phyloP scores from a whole-genome alignment of 2,888 invertebrate species.

The Tolmerus cingulatus region DNA sequence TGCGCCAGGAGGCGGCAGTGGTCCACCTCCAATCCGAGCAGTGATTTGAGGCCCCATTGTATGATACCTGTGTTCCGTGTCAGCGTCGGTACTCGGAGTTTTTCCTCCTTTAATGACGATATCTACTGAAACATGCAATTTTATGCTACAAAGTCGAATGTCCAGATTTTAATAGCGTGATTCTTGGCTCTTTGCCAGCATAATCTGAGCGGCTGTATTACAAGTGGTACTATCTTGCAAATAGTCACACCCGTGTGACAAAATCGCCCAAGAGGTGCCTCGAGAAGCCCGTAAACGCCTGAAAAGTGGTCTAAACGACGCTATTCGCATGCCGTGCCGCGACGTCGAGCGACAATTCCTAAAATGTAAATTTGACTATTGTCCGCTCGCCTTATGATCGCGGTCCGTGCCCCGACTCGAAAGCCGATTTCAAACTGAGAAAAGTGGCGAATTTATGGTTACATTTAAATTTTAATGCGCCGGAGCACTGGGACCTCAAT shows the following conservation, averaged over 20 bases:
- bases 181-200: not conserved
- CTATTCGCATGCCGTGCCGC: not conserved
- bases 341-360: not conserved
- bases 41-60: not conserved
- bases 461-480: constrained; percentile 37
- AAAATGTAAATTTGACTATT: constrained; percentile 31
- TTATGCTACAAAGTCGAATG: not conserved
- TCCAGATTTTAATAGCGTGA: not conserved
- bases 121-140: not conserved
- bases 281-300: not conserved
- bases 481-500: constrained; percentile 4
- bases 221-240: not conserved
- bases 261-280: not conserved
- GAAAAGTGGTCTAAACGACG: not conserved
- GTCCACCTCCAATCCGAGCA: not conserved
- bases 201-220: not conserved
- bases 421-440: not conserved
- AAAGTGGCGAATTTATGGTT: constrained; percentile 34
- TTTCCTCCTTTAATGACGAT: not conserved
- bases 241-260: constrained; percentile 16
- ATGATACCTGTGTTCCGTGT: not conserved
- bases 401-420: not conserved
- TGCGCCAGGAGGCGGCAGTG: not conserved
- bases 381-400: constrained; percentile 15
- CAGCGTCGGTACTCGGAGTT: not conserved